Conservation (phyloP, 1,140 invertebrate genomes). For the Nebria ingens region DNA sequence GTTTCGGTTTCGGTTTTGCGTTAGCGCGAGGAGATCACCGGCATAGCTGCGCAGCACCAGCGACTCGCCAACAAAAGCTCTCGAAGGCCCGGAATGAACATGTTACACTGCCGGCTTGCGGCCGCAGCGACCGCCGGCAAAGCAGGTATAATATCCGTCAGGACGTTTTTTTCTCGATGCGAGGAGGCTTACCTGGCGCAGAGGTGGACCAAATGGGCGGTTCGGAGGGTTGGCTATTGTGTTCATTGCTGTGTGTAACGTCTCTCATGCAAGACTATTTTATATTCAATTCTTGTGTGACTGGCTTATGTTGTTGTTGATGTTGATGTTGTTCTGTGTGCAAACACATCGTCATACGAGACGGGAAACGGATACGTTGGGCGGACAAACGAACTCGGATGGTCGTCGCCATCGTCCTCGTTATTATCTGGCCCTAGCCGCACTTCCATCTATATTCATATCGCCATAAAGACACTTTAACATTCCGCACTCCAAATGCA, state of each 20-base stretch:
- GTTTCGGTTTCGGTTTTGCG: background rate
- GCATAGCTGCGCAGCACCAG: too few species aligned
- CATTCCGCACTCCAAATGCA: background rate
- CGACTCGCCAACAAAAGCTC: background rate
- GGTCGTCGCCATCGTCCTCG: background rate
- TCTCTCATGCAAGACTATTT: background rate
- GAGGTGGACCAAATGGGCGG: background rate
- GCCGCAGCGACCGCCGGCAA: background rate
- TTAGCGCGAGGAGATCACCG: too few species aligned
- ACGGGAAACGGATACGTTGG: background rate
- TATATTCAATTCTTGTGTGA: conserved; percentile 5
- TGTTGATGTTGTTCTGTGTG: too few species aligned
- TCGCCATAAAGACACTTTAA: background rate
- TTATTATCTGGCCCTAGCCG: background rate
- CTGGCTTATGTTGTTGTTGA: background rate
- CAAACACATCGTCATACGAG: conserved; percentile 1
- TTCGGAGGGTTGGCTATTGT: background rate
- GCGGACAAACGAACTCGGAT: background rate
- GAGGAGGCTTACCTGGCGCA: background rate
- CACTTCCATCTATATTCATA: too few species aligned
- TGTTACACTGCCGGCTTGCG: background rate
- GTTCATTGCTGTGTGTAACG: conserved; percentile 2
- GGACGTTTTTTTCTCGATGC: background rate
- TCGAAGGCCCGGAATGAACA: background rate
- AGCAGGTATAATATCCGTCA: background rate